Evolutionary conservation across 2,113 vertebrate genomes (phyloP).

Genomic region (Rhinoptilus africanus): DNA sequence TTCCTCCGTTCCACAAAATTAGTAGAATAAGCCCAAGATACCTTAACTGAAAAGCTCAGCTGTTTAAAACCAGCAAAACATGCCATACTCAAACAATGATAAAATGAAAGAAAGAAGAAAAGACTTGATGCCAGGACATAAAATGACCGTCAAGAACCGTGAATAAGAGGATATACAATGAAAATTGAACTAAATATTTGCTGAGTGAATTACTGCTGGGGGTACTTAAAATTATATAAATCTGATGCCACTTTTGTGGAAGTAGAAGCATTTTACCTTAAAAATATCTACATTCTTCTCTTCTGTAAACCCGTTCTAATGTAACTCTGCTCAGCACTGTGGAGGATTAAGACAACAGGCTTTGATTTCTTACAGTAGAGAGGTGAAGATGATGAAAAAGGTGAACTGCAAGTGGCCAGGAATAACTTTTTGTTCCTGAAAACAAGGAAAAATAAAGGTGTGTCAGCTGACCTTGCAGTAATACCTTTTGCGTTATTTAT

Average conservation of each 20-base stretch:
- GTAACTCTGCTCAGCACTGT: background rate
- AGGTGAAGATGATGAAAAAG: background rate
- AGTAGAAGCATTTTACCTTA: background rate
- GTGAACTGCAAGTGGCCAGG: background rate
- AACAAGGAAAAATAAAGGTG: background rate
- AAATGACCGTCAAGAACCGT: background rate
- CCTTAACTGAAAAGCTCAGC: background rate
- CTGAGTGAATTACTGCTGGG: background rate
- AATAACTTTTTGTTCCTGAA: background rate
- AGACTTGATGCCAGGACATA: background rate
- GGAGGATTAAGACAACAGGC: background rate
- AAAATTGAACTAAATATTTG: background rate
- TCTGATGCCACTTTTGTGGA: background rate
- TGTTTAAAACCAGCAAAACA: background rate
- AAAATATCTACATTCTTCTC: background rate
- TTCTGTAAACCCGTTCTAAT: background rate
- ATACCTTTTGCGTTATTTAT: background rate
- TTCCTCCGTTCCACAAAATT: background rate
- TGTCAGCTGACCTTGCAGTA: background rate
- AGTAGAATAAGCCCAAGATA: background rate
- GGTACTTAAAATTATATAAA: background rate
- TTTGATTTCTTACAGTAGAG: background rate
- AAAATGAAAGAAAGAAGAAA: background rate
- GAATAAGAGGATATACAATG: background rate
- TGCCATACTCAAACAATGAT: background rate